Conservation (phyloP, 2,888 invertebrate genomes). For the Zhuqinia jingwanae region DNA sequence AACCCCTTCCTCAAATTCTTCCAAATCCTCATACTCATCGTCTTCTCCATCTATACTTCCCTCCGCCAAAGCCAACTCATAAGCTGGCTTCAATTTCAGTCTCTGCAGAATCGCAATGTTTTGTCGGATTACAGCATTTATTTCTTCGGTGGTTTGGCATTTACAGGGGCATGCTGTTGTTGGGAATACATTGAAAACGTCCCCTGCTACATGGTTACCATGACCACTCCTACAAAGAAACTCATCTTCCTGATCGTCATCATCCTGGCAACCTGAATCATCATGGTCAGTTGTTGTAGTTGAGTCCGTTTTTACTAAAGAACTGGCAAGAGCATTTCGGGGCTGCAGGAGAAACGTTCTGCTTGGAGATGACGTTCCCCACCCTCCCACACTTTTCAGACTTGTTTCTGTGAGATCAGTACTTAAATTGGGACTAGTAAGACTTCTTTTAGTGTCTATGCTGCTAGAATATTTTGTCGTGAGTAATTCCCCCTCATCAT, state of each 20-base stretch:
- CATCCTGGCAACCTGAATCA: neutral
- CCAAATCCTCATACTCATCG: slow-evolving; percentile 86
- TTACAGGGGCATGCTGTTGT: slow-evolving; percentile 73
- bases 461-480: neutral
- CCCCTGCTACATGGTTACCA: neutral
- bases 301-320: no score
- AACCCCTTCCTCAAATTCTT: slow-evolving; percentile 81
- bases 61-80: slow-evolving; percentile 78
- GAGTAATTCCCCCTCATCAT: neutral
- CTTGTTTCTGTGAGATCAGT: slow-evolving; percentile 61
- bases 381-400: neutral
- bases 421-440: slow-evolving; percentile 48
- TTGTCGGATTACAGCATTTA: slow-evolving; percentile 78
- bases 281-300: neutral
- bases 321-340: slow-evolving; percentile 62
- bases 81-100: slow-evolving; percentile 83
- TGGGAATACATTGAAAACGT: slow-evolving; percentile 55
- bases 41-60: slow-evolving; percentile 84
- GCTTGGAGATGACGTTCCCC: neutral
- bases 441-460: slow-evolving; percentile 33
- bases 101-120: slow-evolving; percentile 79
- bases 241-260: slow-evolving; percentile 8
- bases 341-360: slow-evolving; percentile 60
- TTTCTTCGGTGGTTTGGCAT: slow-evolving; percentile 77
- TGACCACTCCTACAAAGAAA: neutral